Conservation (phyloP, 2,888 invertebrate species). For the Dolomedes plantarius region DNA sequence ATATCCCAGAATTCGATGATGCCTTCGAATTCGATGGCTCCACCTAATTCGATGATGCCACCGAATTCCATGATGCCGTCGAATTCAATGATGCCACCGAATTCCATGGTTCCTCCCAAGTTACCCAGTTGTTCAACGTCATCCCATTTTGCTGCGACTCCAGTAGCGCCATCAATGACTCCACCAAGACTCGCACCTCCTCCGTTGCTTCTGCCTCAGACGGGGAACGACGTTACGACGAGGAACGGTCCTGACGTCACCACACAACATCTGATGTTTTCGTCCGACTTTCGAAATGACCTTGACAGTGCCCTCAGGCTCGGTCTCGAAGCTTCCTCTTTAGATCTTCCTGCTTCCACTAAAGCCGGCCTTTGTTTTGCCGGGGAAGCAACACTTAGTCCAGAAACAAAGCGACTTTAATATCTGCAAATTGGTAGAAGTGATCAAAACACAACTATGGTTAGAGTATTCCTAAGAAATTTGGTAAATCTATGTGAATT, state of each 20-base stretch:
- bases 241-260: slow-evolving; percentile 62
- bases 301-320: slow-evolving; percentile 64
- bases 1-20: slow-evolving; percentile 31
- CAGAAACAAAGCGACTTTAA: slow-evolving; percentile 69
- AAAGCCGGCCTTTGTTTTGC: slow-evolving; percentile 66
- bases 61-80: slow-evolving; percentile 31
- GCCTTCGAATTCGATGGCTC: slow-evolving; percentile 27
- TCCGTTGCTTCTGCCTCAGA: slow-evolving; percentile 60
- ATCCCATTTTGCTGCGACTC: slow-evolving; percentile 67
- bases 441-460: slow-evolving; percentile 31
- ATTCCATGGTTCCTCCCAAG: slow-evolving; percentile 37
- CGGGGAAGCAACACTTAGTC: slow-evolving; percentile 70
- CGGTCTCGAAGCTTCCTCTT: slow-evolving; percentile 66
- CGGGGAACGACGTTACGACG: slow-evolving; percentile 53
- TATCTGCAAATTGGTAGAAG: neutral
- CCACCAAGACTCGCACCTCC: slow-evolving; percentile 63
- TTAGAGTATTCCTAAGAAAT: slow-evolving; percentile 57
- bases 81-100: slow-evolving; percentile 29
- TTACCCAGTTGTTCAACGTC: slow-evolving; percentile 50
- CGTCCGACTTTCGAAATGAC: slow-evolving; percentile 66
- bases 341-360: slow-evolving; percentile 63
- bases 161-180: slow-evolving; percentile 59
- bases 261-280: slow-evolving; percentile 61
- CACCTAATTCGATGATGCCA: slow-evolving; percentile 26
- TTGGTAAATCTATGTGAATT: slow-evolving; percentile 14